Base-by-base conservation (phyloP, 2,797 vertebrate genomes). In the Buceros bicornis region DNA sequence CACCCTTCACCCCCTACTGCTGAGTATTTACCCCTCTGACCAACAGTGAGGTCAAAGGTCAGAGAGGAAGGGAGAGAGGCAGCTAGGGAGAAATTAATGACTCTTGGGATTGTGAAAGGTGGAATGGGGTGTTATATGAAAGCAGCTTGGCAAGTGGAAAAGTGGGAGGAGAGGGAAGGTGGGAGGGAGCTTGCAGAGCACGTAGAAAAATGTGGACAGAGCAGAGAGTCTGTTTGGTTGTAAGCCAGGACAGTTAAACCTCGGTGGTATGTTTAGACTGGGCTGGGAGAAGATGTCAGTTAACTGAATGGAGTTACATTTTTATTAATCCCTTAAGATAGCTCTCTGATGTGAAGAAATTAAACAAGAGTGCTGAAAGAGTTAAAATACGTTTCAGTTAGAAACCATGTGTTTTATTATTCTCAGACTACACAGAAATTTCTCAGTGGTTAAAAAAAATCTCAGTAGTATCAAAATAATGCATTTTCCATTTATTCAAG, bases 381-480 rank as follows among this genome's bases (percentile, higher is more conserved):
- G 77, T 96, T 94, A 96, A 96, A 94, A 87, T 71, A 16, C 60
- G 22, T 64, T 81, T 80, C 33, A 45, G 42, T 60, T 91, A 70
- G 66, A 93, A 93, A 51, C n/a, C 2, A 1, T 71, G n/a, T 51
- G 20, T 79, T 87, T 82, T 73, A 26, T 85, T 77, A 56, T 89
- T 87, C 82, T 73, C 64, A 82, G 60, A 48, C 20, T 67, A 45
- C 45, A 61, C 43, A 87, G 43, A 84, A 85, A 84, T 93, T 56
- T 84, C 92, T 40, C 73, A 77, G 81, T 77, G 94, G 47, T 88
- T 93, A 40, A 40, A 40, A 37, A 47, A 24, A 72, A 2, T 72
- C 65, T 83, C 70, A 70, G 28, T 42, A 48, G 57, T 87, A 67
- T 62, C 78, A 77, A 61, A 90, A 82, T 60, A 81, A 60, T 21